Conservation (phyloP, 2,888 invertebrate species). For the Drosophila anomalata region DNA sequence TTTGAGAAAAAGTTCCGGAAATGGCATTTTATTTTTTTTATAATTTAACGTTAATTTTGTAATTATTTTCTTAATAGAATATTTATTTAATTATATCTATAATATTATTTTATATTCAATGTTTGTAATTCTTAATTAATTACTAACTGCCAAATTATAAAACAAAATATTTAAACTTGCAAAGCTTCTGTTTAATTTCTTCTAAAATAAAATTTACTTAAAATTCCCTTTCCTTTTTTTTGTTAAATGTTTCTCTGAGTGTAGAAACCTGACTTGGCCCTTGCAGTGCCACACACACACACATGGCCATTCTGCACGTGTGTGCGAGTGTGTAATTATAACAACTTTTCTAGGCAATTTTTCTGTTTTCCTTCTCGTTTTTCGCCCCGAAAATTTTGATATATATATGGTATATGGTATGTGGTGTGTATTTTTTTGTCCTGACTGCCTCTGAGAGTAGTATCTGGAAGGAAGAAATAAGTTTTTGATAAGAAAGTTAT, state of each 20-base stretch:
- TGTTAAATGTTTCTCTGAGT: slow-evolving; percentile 2
- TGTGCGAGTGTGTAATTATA: slow-evolving; percentile 66
- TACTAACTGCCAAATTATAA: too few species aligned
- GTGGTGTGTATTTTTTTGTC: background rate
- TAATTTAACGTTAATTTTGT: too few species aligned
- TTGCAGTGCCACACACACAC: slow-evolving; percentile 31
- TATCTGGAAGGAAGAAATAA: slow-evolving; percentile 67
- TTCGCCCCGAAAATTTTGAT: slow-evolving; percentile 15
- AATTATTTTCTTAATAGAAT: too few species aligned
- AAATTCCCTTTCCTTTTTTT: too few species aligned
- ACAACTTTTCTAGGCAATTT: slow-evolving; percentile 74
- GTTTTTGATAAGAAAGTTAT: slow-evolving; percentile 79
- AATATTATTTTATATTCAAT: too few species aligned
- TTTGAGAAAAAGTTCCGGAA: too few species aligned
- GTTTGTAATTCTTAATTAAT: too few species aligned
- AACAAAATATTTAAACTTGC: too few species aligned
- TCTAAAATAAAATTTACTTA: too few species aligned
- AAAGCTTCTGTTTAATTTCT: too few species aligned
- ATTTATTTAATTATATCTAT: too few species aligned
- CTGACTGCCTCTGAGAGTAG: slow-evolving; percentile 21
- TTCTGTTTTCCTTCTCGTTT: slow-evolving; percentile 40
- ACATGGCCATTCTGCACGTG: slow-evolving; percentile 40
- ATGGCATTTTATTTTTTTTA: too few species aligned
- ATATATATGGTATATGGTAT: background rate
- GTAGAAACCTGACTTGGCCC: slow-evolving; percentile 43